Evolutionary conservation across 2,113 vertebrate species (phyloP).

Genomic region (Triplophysa rosa): DNA sequence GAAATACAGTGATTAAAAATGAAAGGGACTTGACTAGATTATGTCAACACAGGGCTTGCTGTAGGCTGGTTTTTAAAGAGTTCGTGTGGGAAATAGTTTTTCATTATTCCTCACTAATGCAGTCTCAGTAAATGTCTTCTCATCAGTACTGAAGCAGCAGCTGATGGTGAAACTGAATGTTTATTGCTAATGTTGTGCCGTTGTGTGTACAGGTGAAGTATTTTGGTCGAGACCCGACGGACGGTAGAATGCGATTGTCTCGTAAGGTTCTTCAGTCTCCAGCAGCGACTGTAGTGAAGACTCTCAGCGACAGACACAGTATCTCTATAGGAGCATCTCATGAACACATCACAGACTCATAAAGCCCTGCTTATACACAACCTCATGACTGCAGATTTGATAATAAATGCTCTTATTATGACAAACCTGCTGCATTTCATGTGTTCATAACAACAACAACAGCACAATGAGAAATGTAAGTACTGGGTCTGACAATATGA

Average conservation of each 20-base stretch:
- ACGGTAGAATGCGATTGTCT: constrained; percentile 95
- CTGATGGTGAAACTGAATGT: no score
- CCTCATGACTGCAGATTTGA: neutral
- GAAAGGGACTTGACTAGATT: neutral
- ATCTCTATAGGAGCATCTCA: constrained; percentile 78
- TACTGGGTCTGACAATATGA: no score
- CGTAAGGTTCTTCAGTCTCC: constrained; percentile 93
- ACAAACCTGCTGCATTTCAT: neutral
- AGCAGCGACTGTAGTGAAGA: constrained; percentile 77
- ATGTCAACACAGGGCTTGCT: no score
- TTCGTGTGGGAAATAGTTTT: no score
- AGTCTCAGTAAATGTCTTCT: no score
- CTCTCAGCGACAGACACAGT: constrained; percentile 83
- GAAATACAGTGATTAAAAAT: neutral
- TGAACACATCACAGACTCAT: constrained; percentile 14
- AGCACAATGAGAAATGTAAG: no score
- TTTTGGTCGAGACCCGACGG: constrained; percentile 94
- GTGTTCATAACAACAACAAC: neutral
- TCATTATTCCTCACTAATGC: no score
- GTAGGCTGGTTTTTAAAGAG: no score
- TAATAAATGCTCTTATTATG: neutral
- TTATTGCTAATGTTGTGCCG: no score
- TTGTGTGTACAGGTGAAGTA: constrained; percentile 85
- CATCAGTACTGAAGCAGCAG: no score
- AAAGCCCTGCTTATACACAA: constrained; percentile 39